These are phyloP conservation scores for Drosophila arawakana DNA, from an alignment of 1,140 invertebrate species.

Conservation along the genomic window DNA sequence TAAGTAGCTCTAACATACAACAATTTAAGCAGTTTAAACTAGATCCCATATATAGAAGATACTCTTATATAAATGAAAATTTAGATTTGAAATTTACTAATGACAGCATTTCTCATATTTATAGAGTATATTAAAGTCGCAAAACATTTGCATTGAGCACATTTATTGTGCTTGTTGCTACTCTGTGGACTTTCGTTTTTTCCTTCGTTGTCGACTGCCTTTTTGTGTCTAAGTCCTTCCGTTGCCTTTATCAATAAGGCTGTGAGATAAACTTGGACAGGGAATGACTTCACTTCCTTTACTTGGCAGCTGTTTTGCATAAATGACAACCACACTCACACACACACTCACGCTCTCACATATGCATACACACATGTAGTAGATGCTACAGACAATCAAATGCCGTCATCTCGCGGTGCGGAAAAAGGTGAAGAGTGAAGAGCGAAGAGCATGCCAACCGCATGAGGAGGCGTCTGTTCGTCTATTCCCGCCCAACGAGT, in stretches of 20 bases:
- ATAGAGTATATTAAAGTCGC: slow-evolving; percentile 1
- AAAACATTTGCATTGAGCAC: neutral
- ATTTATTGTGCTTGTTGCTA: neutral
- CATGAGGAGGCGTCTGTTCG: slow-evolving; percentile 33
- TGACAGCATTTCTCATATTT: neutral
- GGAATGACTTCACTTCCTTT: slow-evolving; percentile 65
- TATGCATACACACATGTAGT: slow-evolving; percentile 21
- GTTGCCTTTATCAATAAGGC: slow-evolving; percentile 77
- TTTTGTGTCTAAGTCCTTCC: slow-evolving; percentile 76
- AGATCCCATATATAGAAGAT: no score
- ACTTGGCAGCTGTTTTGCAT: slow-evolving; percentile 78
- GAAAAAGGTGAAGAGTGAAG: slow-evolving; percentile 8
- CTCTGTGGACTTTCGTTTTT: slow-evolving; percentile 55
- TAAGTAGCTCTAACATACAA: no score
- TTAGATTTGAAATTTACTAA: no score
- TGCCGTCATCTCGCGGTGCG: slow-evolving; percentile 50
- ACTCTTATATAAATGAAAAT: neutral
- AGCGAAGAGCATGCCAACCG: slow-evolving; percentile 38
- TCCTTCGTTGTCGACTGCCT: slow-evolving; percentile 56
- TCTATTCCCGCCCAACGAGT: slow-evolving; percentile 46
- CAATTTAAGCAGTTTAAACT: no score
- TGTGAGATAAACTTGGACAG: slow-evolving; percentile 65
- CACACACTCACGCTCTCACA: slow-evolving; percentile 14
- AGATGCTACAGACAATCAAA: slow-evolving; percentile 54
- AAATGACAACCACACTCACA: slow-evolving; percentile 61